Conservation (phyloP, 2,113 vertebrate genomes). For the Lampris incognitus region DNA sequence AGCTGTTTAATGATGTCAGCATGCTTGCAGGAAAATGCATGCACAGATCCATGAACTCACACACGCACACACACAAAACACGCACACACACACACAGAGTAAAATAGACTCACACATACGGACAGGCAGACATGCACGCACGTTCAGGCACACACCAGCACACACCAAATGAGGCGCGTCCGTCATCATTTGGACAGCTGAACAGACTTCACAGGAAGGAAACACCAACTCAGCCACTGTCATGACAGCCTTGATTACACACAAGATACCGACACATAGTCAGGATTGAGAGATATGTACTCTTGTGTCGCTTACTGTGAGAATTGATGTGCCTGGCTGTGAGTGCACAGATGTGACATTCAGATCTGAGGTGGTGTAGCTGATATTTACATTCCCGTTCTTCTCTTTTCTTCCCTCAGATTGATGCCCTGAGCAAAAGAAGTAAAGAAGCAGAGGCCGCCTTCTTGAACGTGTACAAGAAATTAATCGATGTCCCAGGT, state of each 20-base stretch:
- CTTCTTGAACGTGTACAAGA: slow-evolving; percentile 99
- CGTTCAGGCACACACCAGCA: slow-evolving; percentile 40
- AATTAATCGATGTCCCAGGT: slow-evolving; percentile 99
- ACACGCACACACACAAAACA: slow-evolving; percentile 27
- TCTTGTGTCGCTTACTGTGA: slow-evolving; percentile 26
- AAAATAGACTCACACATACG: background rate
- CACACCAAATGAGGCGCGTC: slow-evolving; percentile 69
- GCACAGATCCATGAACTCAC: slow-evolving; percentile 38
- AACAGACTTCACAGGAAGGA: slow-evolving; percentile 74
- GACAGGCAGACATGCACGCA: slow-evolving; percentile 51
- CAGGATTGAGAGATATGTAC: slow-evolving; percentile 63
- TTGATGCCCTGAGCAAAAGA: slow-evolving; percentile 97
- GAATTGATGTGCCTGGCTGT: slow-evolving; percentile 55
- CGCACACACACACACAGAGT: slow-evolving; percentile 1
- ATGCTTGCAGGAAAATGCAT: slow-evolving; percentile 67
- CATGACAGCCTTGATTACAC: slow-evolving; percentile 53
- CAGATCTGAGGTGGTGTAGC: slow-evolving; percentile 16
- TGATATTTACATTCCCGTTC: slow-evolving; percentile 30
- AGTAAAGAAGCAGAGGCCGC: slow-evolving; percentile 99
- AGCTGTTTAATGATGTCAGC: slow-evolving; percentile 84
- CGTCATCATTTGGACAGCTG: slow-evolving; percentile 77
- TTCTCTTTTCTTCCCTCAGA: slow-evolving; percentile 77
- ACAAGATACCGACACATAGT: slow-evolving; percentile 58
- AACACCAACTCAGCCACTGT: slow-evolving; percentile 65
- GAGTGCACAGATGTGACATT: slow-evolving; percentile 29